Conservation (phyloP, 2,113 vertebrate species). For the Pteropus alecto region DNA sequence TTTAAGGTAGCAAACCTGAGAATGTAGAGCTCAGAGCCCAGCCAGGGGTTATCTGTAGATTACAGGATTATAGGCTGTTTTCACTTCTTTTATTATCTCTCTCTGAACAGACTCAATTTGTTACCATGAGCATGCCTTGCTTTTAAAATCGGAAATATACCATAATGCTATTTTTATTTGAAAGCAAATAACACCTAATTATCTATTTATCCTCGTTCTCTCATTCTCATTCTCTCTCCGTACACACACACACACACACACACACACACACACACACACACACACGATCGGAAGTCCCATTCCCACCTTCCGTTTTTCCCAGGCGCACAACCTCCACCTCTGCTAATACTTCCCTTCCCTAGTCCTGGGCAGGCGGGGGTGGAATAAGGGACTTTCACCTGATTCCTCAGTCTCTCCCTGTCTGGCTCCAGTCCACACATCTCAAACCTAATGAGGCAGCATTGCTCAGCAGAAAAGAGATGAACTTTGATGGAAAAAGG, state of each 20-base stretch:
- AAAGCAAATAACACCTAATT: conserved; percentile 10
- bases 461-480: background rate
- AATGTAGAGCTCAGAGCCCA: background rate
- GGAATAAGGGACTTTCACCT: background rate
- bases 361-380: background rate
- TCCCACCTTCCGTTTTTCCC: background rate
- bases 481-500: background rate
- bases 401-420: background rate
- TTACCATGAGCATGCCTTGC: background rate
- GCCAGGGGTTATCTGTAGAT: background rate
- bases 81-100: background rate
- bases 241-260: background rate
- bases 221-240: conserved; percentile 8
- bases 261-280: background rate
- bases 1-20: background rate
- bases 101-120: background rate
- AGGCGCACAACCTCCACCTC: background rate
- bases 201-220: background rate
- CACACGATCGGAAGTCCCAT: background rate
- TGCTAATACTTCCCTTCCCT: too few species aligned
- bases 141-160: conserved; percentile 34
- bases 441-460: background rate
- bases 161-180: conserved; percentile 37
- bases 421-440: background rate
- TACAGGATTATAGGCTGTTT: background rate